Percentiles rank a stretch among this genome's conserved stretches.
Conservation (phyloP, 1,140 invertebrate genomes). For the Drosophila varians region DNA sequence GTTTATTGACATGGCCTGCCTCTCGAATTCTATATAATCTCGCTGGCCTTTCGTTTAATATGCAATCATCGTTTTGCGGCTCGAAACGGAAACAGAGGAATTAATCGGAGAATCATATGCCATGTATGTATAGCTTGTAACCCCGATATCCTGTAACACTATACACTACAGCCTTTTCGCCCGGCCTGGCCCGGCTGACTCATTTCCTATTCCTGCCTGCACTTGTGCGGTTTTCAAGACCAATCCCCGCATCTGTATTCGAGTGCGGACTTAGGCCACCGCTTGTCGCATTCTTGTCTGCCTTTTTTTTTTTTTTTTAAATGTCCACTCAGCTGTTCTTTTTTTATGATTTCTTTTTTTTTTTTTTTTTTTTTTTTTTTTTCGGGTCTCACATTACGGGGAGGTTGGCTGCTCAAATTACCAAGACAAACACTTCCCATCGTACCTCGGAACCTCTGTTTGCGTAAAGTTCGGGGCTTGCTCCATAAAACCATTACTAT, state of each 20-base stretch:
- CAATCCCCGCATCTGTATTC: conserved; percentile 27
- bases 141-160: conserved; percentile 67
- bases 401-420: conserved; percentile 56
- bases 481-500: conserved; percentile 73
- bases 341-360: conserved; percentile 4
- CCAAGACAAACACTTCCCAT: conserved; percentile 51
- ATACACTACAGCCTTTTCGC: conserved; percentile 19
- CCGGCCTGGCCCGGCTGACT: conserved; percentile 35
- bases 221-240: conserved; percentile 68
- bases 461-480: conserved; percentile 26
- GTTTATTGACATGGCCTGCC: conserved; percentile 48
- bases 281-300: conserved; percentile 34
- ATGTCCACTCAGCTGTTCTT: conserved; percentile 74
- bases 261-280: conserved; percentile 19
- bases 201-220: conserved; percentile 66
- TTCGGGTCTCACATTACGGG: conserved; percentile 48
- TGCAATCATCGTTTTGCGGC: conserved; percentile 55
- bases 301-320: no score
- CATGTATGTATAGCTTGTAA: conserved; percentile 2
- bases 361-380: background rate
- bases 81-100: conserved; percentile 48
- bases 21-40: conserved; percentile 30
- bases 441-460: conserved; percentile 35
- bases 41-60: conserved; percentile 43
- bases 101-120: conserved; percentile 2